Evolutionary conservation across 2,113 vertebrate genomes (phyloP), one percentile per base, ranked within the genome.

Genomic region (Menidia beryllina): DNA sequence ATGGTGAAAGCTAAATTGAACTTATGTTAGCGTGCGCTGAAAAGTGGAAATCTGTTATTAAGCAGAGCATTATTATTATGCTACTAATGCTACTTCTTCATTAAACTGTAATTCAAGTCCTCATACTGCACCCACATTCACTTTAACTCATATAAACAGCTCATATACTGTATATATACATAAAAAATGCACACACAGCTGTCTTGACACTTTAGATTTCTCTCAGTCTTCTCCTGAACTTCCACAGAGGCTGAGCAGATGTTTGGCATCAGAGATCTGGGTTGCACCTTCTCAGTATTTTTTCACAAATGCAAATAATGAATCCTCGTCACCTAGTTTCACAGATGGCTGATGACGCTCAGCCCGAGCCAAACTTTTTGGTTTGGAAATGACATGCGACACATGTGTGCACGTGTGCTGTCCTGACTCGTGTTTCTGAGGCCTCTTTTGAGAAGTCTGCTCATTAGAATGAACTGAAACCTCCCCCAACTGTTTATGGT

Each of bases 231-330:
- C 2, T 25, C 9, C 43, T 75, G 70, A 87, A 85, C 74, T 75
- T 85, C 85, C 73, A 79, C 38, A 38, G 77, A 82, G 66, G 69
- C 65, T 59, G 78, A 77, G 70, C 72, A 82, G 75, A 84, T 85
- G 80, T 69, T 83, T 81, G 17, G 73, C 67, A 52, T 51, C 68
- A 53, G 68, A 71, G 55, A 85, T 79, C 69, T 73, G 83, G 74
- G 80, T 34, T 53, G 25, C 52, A 23, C 72, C 68, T 67, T 27
- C 21, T 56, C 30, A 20, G 59, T 50, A 52, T 45, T 55, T 49
- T 41, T 56, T 59, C 36, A 70, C 76, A 61, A 81, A 67, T 74
- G 21, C 51, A 55, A 26, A 67, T 24, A 75, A 82, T 74, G 20
- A 74, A 27, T 66, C 49, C 23, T 49, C 54, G 61, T 78, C 60